These are phyloP conservation scores for Amphiprion clarkii DNA, from an alignment of 2,797 vertebrate genomes.

Conservation along the genomic window DNA sequence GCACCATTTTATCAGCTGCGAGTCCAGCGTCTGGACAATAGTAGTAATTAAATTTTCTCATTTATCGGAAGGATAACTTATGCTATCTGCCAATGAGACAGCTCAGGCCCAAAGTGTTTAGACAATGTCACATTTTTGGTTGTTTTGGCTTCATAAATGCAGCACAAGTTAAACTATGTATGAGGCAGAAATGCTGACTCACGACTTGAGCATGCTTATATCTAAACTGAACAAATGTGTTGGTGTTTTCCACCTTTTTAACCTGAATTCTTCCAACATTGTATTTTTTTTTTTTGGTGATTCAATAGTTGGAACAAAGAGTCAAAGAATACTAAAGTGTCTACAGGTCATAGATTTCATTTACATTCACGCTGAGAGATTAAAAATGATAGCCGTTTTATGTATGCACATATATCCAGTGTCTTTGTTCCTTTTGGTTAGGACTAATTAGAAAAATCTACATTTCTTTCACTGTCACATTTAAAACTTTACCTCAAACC, in stretches of 20 bases:
- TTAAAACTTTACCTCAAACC: neutral
- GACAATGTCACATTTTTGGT: neutral
- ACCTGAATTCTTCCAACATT: too few relatives aligned
- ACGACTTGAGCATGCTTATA: constrained; percentile 8
- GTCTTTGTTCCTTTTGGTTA: neutral
- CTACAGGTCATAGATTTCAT: neutral
- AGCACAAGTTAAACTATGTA: constrained; percentile 4
- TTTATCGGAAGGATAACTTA: constrained; percentile 38
- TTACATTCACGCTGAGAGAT: too few relatives aligned
- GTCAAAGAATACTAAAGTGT: neutral
- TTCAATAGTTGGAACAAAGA: too few relatives aligned
- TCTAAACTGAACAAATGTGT: neutral
- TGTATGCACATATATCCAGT: neutral
- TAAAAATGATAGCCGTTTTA: neutral
- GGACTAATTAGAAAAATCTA: too few relatives aligned
- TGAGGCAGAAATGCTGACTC: constrained; percentile 10
- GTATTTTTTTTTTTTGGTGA: neutral
- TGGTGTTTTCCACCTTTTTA: neutral
- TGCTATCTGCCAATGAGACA: constrained; percentile 36
- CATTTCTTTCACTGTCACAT: neutral
- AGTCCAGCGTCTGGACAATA: constrained; percentile 45
- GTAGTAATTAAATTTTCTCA: constrained; percentile 58
- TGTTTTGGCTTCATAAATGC: constrained; percentile 23
- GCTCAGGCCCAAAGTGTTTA: neutral
- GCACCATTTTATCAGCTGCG: constrained; percentile 43